These are phyloP conservation scores for Tenthredo notha DNA, from an alignment of 2,888 invertebrate species.

Conservation along the genomic window DNA sequence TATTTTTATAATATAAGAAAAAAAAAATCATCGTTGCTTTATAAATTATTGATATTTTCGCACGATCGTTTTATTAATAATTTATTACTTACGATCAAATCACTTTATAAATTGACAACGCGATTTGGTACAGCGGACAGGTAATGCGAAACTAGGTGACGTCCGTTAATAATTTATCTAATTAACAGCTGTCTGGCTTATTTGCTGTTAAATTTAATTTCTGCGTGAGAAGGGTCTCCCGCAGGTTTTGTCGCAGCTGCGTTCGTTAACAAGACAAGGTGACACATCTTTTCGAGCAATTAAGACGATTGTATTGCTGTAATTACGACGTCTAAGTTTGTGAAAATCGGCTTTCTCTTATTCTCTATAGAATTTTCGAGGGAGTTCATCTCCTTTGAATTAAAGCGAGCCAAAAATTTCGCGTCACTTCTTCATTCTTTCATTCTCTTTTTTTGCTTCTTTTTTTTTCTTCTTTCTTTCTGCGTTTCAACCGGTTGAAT, in stretches of 20 bases:
- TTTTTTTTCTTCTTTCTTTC: background rate
- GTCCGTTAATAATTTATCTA: constrained; percentile 42
- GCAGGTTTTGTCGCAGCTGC: background rate
- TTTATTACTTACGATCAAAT: background rate
- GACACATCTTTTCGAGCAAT: constrained; percentile 45
- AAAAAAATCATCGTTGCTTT: background rate
- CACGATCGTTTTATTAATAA: too few species aligned
- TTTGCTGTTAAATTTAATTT: constrained; percentile 44
- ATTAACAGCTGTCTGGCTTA: constrained; percentile 35
- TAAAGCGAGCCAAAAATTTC: background rate
- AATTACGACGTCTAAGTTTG: constrained; percentile 14
- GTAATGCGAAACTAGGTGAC: constrained; percentile 8
- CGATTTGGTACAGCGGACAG: background rate
- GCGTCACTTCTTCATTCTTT: background rate
- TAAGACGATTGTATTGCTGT: constrained; percentile 40
- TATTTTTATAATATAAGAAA: background rate
- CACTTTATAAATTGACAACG: background rate
- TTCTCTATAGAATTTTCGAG: background rate
- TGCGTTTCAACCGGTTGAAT: constrained; percentile 28
- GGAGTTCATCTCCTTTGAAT: background rate
- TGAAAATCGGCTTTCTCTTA: background rate
- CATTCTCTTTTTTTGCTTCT: background rate
- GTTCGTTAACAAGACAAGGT: constrained; percentile 44
- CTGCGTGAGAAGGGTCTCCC: constrained; percentile 29
- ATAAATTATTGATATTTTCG: too few species aligned